Conservation (phyloP, 1,140 invertebrate genomes). For the Drosophila repleta region DNA sequence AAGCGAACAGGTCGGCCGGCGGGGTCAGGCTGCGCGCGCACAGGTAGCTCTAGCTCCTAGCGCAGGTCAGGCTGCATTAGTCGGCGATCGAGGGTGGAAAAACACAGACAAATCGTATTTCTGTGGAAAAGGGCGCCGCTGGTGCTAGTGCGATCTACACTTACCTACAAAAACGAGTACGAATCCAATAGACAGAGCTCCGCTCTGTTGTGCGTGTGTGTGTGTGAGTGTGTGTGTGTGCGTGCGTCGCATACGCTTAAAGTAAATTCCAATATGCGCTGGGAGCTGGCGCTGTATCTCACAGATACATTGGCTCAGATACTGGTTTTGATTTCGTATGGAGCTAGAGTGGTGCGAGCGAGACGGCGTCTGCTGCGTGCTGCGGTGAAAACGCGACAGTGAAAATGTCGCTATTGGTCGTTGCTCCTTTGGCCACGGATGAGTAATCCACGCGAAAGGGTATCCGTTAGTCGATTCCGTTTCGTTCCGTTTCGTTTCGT, state of each 20-base stretch:
- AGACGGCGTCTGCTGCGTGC: neutral
- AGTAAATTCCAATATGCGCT: conserved; percentile 79
- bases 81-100: conserved; percentile 58
- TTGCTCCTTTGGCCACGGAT: conserved; percentile 14
- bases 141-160: conserved; percentile 42
- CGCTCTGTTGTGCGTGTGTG: conserved; percentile 10
- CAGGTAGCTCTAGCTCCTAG: conserved; percentile 55
- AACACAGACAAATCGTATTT: conserved; percentile 35
- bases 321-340: conserved; percentile 75
- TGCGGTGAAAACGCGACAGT: conserved; percentile 15
- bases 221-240: conserved; percentile 32
- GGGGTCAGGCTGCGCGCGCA: conserved; percentile 39
- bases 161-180: conserved; percentile 53
- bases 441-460: conserved; percentile 9
- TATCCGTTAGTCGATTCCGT: conserved; percentile 8
- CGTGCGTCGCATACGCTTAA: conserved; percentile 69
- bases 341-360: conserved; percentile 23
- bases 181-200: conserved; percentile 63
- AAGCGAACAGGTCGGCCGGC: conserved; percentile 25
- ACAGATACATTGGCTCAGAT: conserved; percentile 75
- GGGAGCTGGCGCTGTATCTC: conserved; percentile 59
- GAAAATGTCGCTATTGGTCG: conserved; percentile 27
- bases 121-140: conserved; percentile 43
- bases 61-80: conserved; percentile 65
- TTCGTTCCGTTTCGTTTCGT: neutral